Evolutionary conservation across 2,888 invertebrate species (phyloP), one percentile per base, ranked within the genome.

Genomic region (Tinea pellionella): DNA sequence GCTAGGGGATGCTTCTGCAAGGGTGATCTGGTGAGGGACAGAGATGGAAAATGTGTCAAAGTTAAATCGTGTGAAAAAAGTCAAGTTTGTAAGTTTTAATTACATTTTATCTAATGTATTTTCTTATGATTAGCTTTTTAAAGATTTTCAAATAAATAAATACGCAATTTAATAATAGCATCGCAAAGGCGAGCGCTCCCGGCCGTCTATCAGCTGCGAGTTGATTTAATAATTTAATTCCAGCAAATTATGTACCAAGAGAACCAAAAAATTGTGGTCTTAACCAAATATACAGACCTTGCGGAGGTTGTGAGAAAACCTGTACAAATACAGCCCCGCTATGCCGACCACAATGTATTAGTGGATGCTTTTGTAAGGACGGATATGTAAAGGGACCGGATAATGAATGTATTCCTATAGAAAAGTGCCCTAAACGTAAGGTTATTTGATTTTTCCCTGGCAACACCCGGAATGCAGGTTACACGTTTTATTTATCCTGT

Each of bases 1-100:
- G 61, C 63, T 2, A 64, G 75, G 9, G 82, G 82, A 0, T 82
- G 82, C 68, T 81, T 79, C 74, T 82, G 82, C 61, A 72, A 70
- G 16, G 71, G 64, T 0, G 69, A 69, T 9, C 65, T 78, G 42
- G 65, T 80, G 55, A 66, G 74, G 37, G 71, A 80, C 29, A 63
- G 55, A 2, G 65, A 78, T 42, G 78, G 78, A 16, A 64, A 59
- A 13, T 82, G 82, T 60, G 76, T 80, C 7, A 61, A 53, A 24
- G 9, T 53, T 11, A 8, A 53, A 9, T n/a, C 70, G 8, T 81
- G 81, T 61, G 2, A 16, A 11, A 60, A 53, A 2, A 12, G 3
- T 43, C 12, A 43, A 37, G 9, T 37, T 37, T n/a, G 37, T 37
- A 37, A 37, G 37, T 37, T 24, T 3, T 2, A 24, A 24, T 24